Conservation (phyloP, 2,113 vertebrate species). For the Rhea americana region DNA sequence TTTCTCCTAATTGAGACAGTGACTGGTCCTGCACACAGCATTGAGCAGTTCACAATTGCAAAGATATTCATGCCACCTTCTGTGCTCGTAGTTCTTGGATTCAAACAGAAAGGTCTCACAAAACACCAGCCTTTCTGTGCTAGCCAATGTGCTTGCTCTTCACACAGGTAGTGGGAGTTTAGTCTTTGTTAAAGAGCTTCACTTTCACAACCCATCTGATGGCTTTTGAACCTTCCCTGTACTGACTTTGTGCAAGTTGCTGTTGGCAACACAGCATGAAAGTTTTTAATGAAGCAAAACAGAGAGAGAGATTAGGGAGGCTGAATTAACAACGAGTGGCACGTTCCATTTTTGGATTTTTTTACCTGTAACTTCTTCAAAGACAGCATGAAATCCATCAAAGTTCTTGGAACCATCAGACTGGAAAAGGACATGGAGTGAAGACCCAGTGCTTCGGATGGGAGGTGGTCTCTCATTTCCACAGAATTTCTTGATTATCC, state of each 20-base stretch:
- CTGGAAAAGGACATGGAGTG: constrained; percentile 91
- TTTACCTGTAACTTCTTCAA: constrained; percentile 93
- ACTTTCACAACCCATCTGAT: background rate
- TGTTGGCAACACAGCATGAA: constrained; percentile 38
- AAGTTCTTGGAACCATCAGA: constrained; percentile 98
- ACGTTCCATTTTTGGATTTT: background rate
- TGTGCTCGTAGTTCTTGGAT: background rate
- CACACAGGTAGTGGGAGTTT: background rate
- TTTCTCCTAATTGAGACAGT: background rate
- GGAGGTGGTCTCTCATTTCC: constrained; percentile 89
- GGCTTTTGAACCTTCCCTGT: constrained; percentile 5
- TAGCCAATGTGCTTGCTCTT: background rate
- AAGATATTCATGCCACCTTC: background rate
- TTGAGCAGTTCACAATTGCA: background rate
- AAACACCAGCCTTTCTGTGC: background rate
- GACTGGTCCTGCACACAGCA: background rate
- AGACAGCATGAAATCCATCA: constrained; percentile 93
- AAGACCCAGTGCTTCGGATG: constrained; percentile 85
- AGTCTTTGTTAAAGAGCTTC: background rate
- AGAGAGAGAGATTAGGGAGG: background rate
- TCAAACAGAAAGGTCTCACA: background rate
- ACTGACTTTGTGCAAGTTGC: background rate
- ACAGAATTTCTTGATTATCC: constrained; percentile 90
- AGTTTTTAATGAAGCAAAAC: constrained; percentile 47
- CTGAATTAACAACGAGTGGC: background rate